Percentiles rank a stretch among this genome's conserved stretches.
phyloP scores from a whole-genome alignment of 1,140 invertebrate species.

The Platyscapa corneri region DNA sequence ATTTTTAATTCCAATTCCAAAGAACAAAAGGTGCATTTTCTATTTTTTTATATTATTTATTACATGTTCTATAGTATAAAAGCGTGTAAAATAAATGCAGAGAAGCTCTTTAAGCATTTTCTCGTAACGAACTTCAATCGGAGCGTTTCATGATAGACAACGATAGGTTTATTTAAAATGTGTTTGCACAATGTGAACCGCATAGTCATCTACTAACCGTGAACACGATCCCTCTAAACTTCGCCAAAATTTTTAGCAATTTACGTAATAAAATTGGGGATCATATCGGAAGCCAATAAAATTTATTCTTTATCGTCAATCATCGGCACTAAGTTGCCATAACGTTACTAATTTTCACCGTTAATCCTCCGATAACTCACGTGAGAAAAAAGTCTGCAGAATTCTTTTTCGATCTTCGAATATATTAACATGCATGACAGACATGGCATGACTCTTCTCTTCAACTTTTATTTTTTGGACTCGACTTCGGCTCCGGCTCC shows the following conservation, averaged over 20 bases:
- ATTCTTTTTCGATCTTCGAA: not conserved
- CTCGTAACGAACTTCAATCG: not conserved
- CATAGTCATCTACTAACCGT: not conserved
- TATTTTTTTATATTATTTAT: too few species aligned
- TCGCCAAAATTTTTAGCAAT: not conserved
- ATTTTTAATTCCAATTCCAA: not conserved
- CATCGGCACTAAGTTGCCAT: not conserved
- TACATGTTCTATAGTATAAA: too few species aligned
- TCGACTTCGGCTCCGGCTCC: too few species aligned
- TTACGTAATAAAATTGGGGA: not conserved
- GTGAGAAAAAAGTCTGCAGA: not conserved
- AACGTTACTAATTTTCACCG: constrained; percentile 18
- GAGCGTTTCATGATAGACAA: not conserved
- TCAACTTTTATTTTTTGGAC: not conserved
- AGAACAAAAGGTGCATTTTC: too few species aligned
- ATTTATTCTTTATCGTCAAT: constrained; percentile 7
- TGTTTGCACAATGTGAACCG: not conserved
- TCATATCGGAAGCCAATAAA: not conserved
- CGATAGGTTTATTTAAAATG: too few species aligned
- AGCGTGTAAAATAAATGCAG: not conserved
- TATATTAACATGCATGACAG: not conserved
- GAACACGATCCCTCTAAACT: not conserved
- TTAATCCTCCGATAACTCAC: not conserved
- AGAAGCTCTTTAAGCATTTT: not conserved
- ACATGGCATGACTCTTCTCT: not conserved